Percentiles rank a stretch among this genome's conserved stretches.
phyloP scores from a whole-genome alignment of 2,113 vertebrate genomes.

The Barnardius zonarius region DNA sequence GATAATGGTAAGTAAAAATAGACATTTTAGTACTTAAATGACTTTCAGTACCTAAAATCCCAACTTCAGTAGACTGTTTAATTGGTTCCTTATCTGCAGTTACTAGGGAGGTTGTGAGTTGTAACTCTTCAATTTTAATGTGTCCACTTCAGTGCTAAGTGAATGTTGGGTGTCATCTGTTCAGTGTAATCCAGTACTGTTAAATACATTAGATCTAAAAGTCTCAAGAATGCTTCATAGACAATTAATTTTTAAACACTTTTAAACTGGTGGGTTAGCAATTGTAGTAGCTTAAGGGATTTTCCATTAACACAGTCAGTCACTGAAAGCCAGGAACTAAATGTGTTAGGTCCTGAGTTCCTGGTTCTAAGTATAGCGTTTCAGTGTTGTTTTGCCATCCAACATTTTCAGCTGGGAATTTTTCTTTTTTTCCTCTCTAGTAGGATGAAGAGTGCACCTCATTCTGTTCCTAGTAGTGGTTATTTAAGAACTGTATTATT shows the following conservation, averaged over 20 bases:
- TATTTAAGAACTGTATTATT: neutral
- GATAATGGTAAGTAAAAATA: slow-evolving; percentile 32
- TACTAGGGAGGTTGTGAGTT: neutral
- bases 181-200: neutral
- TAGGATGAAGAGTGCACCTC: neutral
- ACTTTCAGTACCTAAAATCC: neutral
- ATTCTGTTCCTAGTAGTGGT: neutral
- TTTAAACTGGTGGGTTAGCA: neutral
- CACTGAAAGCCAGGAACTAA: neutral
- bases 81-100: neutral
- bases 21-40: neutral
- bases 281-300: neutral
- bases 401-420: neutral
- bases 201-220: neutral
- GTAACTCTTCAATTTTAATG: neutral
- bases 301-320: neutral
- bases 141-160: neutral
- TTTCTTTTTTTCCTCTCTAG: neutral
- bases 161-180: neutral
- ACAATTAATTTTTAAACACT: neutral
- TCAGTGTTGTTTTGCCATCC: neutral
- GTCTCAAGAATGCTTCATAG: neutral
- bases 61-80: neutral
- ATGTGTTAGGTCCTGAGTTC: neutral
- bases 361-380: neutral